Evolutionary conservation across 2,113 vertebrate species (phyloP).

Genomic region (Anhinga rufa): DNA sequence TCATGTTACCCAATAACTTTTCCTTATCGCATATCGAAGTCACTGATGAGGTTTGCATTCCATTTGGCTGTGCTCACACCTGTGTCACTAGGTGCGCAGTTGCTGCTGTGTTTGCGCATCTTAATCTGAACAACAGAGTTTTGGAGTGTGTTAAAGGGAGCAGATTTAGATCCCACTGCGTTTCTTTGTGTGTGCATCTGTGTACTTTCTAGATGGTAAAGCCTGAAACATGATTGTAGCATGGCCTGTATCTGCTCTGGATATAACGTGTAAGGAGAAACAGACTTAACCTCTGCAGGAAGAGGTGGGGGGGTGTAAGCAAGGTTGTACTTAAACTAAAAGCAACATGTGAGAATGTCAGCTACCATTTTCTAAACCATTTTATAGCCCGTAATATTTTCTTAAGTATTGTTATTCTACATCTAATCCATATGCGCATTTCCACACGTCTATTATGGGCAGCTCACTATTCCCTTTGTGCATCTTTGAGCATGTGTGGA

Average conservation of each 20-base stretch:
- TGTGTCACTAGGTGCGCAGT: background rate
- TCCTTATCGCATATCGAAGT: background rate
- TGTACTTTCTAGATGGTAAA: background rate
- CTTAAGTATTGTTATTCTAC: background rate
- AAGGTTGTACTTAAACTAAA: background rate
- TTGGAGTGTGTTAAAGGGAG: background rate
- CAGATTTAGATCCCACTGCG: background rate
- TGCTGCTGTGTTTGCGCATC: background rate
- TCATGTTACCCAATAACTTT: background rate
- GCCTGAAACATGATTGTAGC: background rate
- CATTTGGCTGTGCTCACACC: background rate
- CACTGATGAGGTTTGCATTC: background rate
- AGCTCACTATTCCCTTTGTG: background rate
- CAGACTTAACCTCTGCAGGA: background rate
- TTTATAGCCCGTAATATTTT: background rate
- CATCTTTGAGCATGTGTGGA: background rate
- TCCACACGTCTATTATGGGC: background rate
- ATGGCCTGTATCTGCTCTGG: background rate
- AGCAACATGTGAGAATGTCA: background rate
- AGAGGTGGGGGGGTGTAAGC: background rate
- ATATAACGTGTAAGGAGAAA: background rate
- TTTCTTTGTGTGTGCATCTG: background rate
- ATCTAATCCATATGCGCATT: background rate
- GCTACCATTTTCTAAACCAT: background rate
- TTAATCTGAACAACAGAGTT: background rate